Evolutionary conservation across 2,113 vertebrate genomes (phyloP), one percentile per base, ranked within the genome.

Genomic region (Gracilinanus agilis): DNA sequence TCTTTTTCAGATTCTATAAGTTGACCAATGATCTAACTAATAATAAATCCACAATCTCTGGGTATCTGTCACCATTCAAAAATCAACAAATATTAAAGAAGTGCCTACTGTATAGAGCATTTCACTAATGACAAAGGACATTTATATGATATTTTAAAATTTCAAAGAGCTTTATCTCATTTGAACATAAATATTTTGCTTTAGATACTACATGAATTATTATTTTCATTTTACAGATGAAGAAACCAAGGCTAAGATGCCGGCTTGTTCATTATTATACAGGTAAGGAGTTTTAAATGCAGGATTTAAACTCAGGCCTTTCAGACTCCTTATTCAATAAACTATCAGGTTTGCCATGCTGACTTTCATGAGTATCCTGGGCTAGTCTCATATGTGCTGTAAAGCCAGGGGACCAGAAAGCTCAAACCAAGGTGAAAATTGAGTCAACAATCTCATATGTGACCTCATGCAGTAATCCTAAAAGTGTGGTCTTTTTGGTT

Each of bases 21-120:
- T 89, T 12, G 8, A 1, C 5, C 55, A 93, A 24, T 24, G 88
- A 94, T 24, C 95, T 93, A 90, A 96, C 95, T 53, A 93, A 95
- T 54, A 75, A 83, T 58, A 90, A 34, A 27, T 92, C 19, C 24
- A 54, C 21, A 89, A 25, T 93, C 55, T 90, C 93, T 92, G 91
- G 40, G 90, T 93, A 94, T 94, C 29, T 29, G 24, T 44, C n/a
- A 75, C n/a, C 21, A 8, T 83, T 29, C 2, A 83, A 75, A 83
- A 83, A 40, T 83, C 34, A 21, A 40, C n/a, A 83, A 40, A 83
- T 83, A 40, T 83, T 40, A 40, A 40, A 8, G 23, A 83, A 83
- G 24, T 75, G n/a, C 6, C 16, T 23, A 83, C 19, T 83, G 19
- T 83, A 83, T 83, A 83, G n/a, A 83, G 7, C 7, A 83, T 2